Evolutionary conservation across 1,140 invertebrate species (phyloP).

Genomic region (Caerostris darwini): DNA sequence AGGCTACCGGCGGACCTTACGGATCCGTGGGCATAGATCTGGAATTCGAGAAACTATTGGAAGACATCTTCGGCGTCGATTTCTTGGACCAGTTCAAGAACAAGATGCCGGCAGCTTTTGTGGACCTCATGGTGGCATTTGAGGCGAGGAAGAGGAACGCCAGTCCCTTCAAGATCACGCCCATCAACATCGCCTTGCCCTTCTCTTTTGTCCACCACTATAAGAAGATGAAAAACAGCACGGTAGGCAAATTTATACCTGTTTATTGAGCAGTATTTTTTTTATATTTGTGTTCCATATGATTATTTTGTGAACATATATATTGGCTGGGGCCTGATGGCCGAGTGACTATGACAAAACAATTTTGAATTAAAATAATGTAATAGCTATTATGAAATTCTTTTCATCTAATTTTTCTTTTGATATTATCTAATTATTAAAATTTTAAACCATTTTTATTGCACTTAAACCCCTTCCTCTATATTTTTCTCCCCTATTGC

Average conservation of each 20-base stretch:
- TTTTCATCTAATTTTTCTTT: too few relatives aligned
- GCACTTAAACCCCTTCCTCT: too few relatives aligned
- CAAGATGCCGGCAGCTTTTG: constrained; percentile 84
- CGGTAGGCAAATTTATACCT: not conserved
- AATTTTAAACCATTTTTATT: too few relatives aligned
- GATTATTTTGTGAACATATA: too few relatives aligned
- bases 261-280: not conserved
- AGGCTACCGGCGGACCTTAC: constrained; percentile 85
- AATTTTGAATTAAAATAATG: too few relatives aligned
- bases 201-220: constrained; percentile 86
- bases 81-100: constrained; percentile 84
- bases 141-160: constrained; percentile 85
- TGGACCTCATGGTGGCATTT: constrained; percentile 85
- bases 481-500: too few relatives aligned
- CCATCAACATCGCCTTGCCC: constrained; percentile 85
- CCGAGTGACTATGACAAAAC: too few relatives aligned
- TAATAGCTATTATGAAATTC: too few relatives aligned
- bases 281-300: too few relatives aligned
- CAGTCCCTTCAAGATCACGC: constrained; percentile 82
- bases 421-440: too few relatives aligned
- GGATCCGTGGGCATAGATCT: constrained; percentile 84
- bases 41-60: constrained; percentile 84
- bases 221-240: constrained; percentile 83
- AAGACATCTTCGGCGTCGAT: constrained; percentile 84
- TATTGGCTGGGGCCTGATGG: too few relatives aligned